These are phyloP conservation scores for Rutilus rutilus DNA, from an alignment of 2,113 vertebrate genomes.

Conservation along the genomic window DNA sequence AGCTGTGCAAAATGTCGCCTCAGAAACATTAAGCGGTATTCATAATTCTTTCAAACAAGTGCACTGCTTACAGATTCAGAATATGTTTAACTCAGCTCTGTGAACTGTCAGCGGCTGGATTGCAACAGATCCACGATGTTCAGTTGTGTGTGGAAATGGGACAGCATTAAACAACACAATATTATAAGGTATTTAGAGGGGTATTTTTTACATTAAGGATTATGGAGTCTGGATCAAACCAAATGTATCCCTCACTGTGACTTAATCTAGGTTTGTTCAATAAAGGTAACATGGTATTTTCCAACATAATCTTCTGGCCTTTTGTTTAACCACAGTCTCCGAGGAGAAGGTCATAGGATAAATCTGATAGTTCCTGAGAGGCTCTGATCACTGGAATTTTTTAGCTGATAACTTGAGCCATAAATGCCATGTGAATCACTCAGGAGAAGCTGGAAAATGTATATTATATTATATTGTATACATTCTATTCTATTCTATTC, in stretches of 20 bases:
- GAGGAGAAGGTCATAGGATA: slow-evolving; percentile 11
- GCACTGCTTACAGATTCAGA: slow-evolving; percentile 15
- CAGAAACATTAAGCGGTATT: slow-evolving; percentile 36
- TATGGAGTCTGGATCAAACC: not conserved
- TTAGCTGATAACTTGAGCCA: not conserved
- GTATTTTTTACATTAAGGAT: not conserved
- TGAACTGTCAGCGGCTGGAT: slow-evolving; percentile 7
- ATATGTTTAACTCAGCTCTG: slow-evolving; percentile 22
- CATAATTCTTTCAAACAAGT: slow-evolving; percentile 40
- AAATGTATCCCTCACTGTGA: not conserved
- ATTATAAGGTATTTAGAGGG: not conserved
- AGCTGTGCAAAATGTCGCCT: slow-evolving; percentile 34
- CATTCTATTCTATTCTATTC: not conserved
- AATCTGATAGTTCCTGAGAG: slow-evolving; percentile 17
- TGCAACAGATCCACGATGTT: slow-evolving; percentile 5
- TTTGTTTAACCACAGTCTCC: slow-evolving; percentile 15
- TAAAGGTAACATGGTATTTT: slow-evolving; percentile 15
- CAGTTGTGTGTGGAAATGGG: not conserved
- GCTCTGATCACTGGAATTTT: not conserved
- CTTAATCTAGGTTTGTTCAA: not conserved
- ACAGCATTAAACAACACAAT: slow-evolving; percentile 15
- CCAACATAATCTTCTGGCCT: slow-evolving; percentile 17
- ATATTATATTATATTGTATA: not conserved
- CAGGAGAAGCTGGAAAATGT: not conserved
- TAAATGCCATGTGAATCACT: not conserved